A percentile compares a stretch with the other conserved stretches of the same genome.
Conservation (phyloP, 1,140 invertebrate species). For the Platyura marginata region DNA sequence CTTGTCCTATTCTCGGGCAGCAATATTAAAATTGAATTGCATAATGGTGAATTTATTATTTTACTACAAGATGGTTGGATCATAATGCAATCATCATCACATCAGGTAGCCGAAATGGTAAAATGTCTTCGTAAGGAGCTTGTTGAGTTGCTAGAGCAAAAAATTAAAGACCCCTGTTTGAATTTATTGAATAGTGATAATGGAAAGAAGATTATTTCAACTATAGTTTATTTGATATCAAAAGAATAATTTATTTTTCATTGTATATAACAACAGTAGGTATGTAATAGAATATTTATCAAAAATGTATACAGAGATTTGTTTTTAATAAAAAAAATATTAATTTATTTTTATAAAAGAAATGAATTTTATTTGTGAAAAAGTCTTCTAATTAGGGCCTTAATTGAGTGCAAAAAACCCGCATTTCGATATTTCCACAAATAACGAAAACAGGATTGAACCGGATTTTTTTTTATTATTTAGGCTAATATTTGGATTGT, state of each 20-base stretch:
- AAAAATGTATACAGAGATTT: no score
- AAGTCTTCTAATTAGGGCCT: no score
- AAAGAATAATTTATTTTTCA: slow-evolving; percentile 24
- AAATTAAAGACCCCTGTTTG: slow-evolving; percentile 59
- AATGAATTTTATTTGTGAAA: no score
- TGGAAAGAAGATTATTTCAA: slow-evolving; percentile 56
- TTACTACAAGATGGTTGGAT: slow-evolving; percentile 73
- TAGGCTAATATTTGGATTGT: no score
- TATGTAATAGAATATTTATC: no score
- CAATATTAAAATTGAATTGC: slow-evolving; percentile 48
- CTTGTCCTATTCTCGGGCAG: slow-evolving; percentile 61
- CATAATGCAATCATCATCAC: slow-evolving; percentile 52
- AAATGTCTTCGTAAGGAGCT: slow-evolving; percentile 55
- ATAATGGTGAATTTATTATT: slow-evolving; percentile 53
- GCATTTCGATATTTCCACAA: no score
- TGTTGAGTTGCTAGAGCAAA: slow-evolving; percentile 54
- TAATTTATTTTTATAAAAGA: no score
- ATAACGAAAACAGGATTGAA: no score
- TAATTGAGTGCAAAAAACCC: no score
- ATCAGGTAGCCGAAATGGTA: slow-evolving; percentile 55
- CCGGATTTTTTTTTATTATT: no score
- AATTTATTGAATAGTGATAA: slow-evolving; percentile 56
- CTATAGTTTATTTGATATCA: slow-evolving; percentile 51
- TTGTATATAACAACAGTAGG: no score
- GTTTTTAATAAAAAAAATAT: no score